Conservation (phyloP, 2,113 vertebrate genomes). For the Eonycteris spelaea region DNA sequence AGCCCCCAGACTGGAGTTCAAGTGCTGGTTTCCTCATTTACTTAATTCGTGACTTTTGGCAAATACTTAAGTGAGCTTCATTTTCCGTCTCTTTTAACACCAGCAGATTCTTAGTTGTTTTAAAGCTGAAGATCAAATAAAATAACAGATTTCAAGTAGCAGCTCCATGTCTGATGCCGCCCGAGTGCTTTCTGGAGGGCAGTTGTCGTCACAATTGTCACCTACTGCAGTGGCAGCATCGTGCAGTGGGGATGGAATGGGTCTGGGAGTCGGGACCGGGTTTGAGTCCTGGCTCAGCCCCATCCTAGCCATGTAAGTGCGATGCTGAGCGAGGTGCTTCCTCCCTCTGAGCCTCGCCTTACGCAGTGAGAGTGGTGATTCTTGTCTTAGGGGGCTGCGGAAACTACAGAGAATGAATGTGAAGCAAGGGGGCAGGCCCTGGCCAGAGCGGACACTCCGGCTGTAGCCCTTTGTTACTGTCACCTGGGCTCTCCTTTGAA, state of each 20-base stretch:
- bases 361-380: neutral
- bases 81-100: neutral
- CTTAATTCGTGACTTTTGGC: neutral
- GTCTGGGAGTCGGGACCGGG: neutral
- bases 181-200: neutral
- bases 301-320: neutral
- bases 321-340: neutral
- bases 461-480: neutral
- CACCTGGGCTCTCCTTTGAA: neutral
- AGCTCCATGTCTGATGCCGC: neutral
- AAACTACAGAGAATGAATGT: neutral
- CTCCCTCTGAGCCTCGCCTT: neutral
- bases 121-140: neutral
- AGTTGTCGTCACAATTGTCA: neutral
- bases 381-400: neutral
- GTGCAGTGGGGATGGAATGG: neutral
- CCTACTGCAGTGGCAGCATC: neutral
- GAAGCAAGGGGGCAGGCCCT: neutral
- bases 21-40: slow-evolving; percentile 11
- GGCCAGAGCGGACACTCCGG: neutral
- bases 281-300: neutral
- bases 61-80: neutral
- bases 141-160: neutral
- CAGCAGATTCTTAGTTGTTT: neutral
- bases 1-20: neutral